Percentiles rank a stretch among this genome's conserved stretches.
Conservation (phyloP, 1,140 invertebrate species). For the Chironomus striatipennis region DNA sequence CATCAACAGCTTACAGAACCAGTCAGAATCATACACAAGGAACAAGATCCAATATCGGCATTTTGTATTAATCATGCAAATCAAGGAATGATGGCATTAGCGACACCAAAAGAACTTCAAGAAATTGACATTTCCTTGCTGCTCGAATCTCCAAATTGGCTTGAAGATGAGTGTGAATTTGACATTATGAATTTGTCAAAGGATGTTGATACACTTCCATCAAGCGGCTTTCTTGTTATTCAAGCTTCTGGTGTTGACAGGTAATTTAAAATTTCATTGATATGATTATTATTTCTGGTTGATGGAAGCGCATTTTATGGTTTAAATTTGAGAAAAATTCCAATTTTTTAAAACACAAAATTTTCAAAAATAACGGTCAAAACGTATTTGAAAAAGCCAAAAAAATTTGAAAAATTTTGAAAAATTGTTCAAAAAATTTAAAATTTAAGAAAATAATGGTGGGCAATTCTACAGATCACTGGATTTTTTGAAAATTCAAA, state of each 20-base stretch:
- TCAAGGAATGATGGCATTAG: conserved; percentile 71
- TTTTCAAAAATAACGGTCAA: not conserved
- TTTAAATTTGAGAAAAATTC: no score
- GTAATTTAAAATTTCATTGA: conserved; percentile 33
- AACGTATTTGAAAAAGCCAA: no score
- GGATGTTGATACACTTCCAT: conserved; percentile 59
- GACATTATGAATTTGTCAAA: conserved; percentile 83
- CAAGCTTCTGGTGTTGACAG: conserved; percentile 70
- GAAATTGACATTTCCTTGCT: conserved; percentile 93
- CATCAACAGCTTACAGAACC: conserved; percentile 59
- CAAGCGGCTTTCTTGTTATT: conserved; percentile 84
- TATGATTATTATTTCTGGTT: no score
- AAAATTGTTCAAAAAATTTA: no score
- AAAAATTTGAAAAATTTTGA: no score
- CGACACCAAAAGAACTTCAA: conserved; percentile 92
- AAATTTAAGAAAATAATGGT: no score
- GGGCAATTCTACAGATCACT: no score
- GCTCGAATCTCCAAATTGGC: conserved; percentile 80
- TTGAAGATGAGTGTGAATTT: conserved; percentile 92
- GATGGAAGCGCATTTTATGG: no score
- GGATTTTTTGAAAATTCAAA: no score
- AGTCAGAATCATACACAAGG: conserved; percentile 95
- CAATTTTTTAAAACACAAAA: no score
- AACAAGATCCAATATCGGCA: conserved; percentile 95
- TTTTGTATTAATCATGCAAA: conserved; percentile 90